Percentiles rank a stretch among this genome's conserved stretches.
These are phyloP conservation scores for Euclidia mi DNA, from an alignment of 2,888 invertebrate species.

Conservation along the genomic window DNA sequence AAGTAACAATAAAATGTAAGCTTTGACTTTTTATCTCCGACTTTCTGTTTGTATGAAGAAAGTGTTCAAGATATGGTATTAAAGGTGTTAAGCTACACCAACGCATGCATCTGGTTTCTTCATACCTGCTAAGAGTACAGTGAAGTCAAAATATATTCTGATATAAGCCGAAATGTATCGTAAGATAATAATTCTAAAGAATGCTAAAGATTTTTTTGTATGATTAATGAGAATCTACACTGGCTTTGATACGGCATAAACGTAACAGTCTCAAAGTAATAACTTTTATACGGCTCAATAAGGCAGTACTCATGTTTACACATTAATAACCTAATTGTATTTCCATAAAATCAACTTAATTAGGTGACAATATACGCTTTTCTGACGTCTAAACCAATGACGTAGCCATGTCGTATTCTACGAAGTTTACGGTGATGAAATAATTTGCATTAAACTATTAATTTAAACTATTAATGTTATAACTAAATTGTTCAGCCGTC, in stretches of 20 bases:
- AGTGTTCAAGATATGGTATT: neutral
- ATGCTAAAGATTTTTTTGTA: too few relatives aligned
- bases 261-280: too few relatives aligned
- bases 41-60: constrained; percentile 1
- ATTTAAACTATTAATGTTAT: constrained; percentile 1
- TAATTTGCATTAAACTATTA: constrained; percentile 11
- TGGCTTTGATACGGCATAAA: too few relatives aligned
- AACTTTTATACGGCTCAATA: too few relatives aligned
- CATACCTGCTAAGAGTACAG: too few relatives aligned
- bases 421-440: constrained; percentile 1
- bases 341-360: constrained; percentile 1
- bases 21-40: constrained; percentile 16
- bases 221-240: too few relatives aligned
- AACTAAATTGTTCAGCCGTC: constrained; percentile 1
- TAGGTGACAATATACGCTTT: neutral
- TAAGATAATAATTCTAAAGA: too few relatives aligned
- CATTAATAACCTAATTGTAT: neutral
- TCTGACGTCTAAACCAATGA: neutral
- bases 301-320: too few relatives aligned
- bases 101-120: constrained; percentile 5
- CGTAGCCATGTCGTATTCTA: constrained; percentile 2
- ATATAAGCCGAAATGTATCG: too few relatives aligned
- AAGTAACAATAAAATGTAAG: constrained; percentile 16
- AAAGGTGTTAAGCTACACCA: constrained; percentile 11
- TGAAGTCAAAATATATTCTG: too few relatives aligned